Conservation (phyloP, 2,113 vertebrate genomes). For the Craseonycteris thonglongyai region DNA sequence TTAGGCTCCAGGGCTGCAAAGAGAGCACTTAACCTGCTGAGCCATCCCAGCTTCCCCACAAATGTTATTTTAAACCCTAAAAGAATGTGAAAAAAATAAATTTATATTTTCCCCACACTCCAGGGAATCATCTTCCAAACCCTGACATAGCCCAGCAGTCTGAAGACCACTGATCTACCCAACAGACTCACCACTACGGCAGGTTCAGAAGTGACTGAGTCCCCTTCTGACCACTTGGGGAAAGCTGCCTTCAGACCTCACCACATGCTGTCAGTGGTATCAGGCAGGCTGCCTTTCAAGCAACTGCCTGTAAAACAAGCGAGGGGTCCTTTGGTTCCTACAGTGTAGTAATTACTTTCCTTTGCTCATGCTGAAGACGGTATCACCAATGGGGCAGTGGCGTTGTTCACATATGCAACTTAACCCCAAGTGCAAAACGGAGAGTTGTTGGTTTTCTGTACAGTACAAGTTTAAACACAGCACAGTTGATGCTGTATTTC, state of each 20-base stretch:
- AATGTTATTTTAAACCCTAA: not conserved
- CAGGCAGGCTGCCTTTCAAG: not conserved
- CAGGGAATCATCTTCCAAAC: not conserved
- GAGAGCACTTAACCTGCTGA: too few relatives aligned
- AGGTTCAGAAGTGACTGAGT: not conserved
- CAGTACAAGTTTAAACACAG: not conserved
- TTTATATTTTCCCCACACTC: not conserved
- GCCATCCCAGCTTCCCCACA: too few relatives aligned
- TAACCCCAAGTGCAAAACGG: not conserved
- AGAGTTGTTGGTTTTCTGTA: not conserved
- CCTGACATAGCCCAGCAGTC: accelerated
- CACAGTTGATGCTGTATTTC: not conserved
- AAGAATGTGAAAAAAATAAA: not conserved
- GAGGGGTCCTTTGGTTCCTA: accelerated
- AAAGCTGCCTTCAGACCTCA: not conserved
- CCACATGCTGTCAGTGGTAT: accelerated
- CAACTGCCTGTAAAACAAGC: accelerated
- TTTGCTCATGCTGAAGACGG: not conserved
- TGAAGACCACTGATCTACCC: not conserved
- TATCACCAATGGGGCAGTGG: not conserved
- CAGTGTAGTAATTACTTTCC: too few relatives aligned
- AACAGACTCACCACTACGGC: accelerated
- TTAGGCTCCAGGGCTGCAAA: too few relatives aligned
- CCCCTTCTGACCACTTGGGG: not conserved
- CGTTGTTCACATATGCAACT: not conserved